A percentile compares a stretch with the other conserved stretches of the same genome.
phyloP scores from a whole-genome alignment of 2,113 vertebrate genomes.

The Hemiprocne comata region DNA sequence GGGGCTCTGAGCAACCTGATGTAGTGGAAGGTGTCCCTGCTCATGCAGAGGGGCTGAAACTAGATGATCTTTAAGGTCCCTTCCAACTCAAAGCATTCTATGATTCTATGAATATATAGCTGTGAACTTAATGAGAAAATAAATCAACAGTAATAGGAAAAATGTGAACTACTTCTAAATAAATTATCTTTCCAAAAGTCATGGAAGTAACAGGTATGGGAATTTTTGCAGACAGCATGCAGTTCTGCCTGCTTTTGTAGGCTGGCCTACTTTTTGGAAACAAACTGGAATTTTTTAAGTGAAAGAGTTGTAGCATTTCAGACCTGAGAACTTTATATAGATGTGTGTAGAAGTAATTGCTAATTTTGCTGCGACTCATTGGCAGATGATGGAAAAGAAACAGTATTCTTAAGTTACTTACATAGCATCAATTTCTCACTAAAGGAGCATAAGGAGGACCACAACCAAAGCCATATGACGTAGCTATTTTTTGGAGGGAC shows the following conservation, averaged over 20 bases:
- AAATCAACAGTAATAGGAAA: not conserved
- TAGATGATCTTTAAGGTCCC: too few relatives aligned
- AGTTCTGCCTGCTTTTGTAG: not conserved
- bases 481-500: not conserved
- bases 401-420: not conserved
- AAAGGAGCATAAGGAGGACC: not conserved
- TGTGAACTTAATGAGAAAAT: not conserved
- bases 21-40: too few relatives aligned
- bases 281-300: not conserved
- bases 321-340: not conserved
- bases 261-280: not conserved
- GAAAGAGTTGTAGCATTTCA: not conserved
- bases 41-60: too few relatives aligned
- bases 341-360: not conserved
- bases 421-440: not conserved
- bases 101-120: not conserved
- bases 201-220: not conserved
- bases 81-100: too few relatives aligned
- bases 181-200: not conserved
- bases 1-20: too few relatives aligned
- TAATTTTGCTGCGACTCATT: not conserved
- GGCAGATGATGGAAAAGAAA: not conserved
- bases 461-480: not conserved
- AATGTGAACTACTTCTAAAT: not conserved
- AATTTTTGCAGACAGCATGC: not conserved